phyloP scores from a whole-genome alignment of 35 echinoderm and acorn worm species.

The Chiridota heheva region DNA sequence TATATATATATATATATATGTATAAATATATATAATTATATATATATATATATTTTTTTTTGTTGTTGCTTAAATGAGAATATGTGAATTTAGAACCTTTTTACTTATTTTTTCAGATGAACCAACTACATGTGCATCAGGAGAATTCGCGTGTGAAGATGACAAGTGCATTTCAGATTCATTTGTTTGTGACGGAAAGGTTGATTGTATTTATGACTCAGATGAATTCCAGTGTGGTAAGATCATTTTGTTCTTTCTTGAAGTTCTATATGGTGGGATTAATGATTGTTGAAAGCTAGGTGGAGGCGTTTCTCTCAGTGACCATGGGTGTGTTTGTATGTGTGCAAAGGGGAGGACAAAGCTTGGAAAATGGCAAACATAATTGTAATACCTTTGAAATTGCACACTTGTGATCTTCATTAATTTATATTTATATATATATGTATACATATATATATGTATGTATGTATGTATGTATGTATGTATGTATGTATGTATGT shows the following conservation, averaged over 20 bases:
- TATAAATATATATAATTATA: too few relatives aligned
- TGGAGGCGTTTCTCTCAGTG: background rate
- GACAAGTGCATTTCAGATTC: background rate
- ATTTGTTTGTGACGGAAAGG: background rate
- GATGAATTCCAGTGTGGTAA: conserved; percentile 25
- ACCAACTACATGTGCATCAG: background rate
- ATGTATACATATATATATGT: too few relatives aligned
- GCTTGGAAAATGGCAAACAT: background rate
- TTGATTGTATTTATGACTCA: background rate
- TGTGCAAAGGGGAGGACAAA: background rate
- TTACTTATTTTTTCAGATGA: conserved; percentile 30
- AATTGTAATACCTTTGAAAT: too few relatives aligned
- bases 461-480: too few relatives aligned
- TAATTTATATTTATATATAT: background rate
- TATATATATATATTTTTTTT: too few relatives aligned
- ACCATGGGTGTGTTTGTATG: background rate
- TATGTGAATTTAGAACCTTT: too few relatives aligned
- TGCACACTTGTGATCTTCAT: background rate
- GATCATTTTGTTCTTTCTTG: background rate
- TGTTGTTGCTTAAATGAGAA: too few relatives aligned
- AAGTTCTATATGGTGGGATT: background rate
- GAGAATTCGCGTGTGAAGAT: conserved; percentile 5
- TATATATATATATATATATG: too few relatives aligned
- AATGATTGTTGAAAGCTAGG: background rate
- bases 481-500: too few relatives aligned